phyloP scores from a whole-genome alignment of 2,113 vertebrate species.

The Fregetta grallaria region DNA sequence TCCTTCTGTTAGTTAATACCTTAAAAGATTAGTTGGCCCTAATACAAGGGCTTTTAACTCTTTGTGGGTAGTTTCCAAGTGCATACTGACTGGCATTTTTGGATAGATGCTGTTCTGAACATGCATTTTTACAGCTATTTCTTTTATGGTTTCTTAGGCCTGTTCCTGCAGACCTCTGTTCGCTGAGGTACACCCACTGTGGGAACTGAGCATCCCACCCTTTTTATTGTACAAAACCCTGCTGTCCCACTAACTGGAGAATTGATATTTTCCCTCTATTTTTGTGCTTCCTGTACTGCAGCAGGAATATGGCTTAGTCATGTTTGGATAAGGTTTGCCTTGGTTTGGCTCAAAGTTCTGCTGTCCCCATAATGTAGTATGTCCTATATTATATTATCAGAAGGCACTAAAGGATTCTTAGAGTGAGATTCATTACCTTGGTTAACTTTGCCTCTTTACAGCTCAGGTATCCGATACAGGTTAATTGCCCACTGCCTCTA shows the following conservation, averaged over 20 bases:
- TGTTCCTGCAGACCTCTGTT: background rate
- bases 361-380: background rate
- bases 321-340: background rate
- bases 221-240: background rate
- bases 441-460: background rate
- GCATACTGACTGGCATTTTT: background rate
- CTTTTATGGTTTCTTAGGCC: background rate
- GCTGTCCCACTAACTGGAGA: background rate
- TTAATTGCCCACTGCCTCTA: background rate
- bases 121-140: background rate
- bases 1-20: conserved; percentile 69
- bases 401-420: background rate
- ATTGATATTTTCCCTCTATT: background rate
- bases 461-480: background rate
- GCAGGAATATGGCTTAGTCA: background rate
- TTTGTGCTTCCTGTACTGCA: background rate
- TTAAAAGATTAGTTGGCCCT: conserved; percentile 64
- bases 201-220: background rate
- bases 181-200: background rate
- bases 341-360: background rate
- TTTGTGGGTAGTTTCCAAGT: conserved; percentile 22
- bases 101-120: background rate
- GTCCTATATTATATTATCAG: background rate
- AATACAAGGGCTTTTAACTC: conserved; percentile 55
- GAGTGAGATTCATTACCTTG: background rate